These are phyloP conservation scores for Muraenolepis orangiensis DNA, from an alignment of 2,797 vertebrate species.

Conservation along the genomic window DNA sequence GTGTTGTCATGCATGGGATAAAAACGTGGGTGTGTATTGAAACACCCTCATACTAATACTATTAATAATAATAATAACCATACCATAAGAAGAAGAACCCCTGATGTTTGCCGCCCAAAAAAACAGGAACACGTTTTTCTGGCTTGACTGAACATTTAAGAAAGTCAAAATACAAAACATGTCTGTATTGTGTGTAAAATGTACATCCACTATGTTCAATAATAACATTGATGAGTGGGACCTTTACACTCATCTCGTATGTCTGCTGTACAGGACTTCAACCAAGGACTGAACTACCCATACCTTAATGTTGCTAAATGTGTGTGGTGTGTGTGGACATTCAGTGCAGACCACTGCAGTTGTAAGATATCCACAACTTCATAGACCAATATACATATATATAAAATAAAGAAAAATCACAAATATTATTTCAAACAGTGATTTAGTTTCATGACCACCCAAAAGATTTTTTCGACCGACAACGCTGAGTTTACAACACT, in stretches of 20 bases:
- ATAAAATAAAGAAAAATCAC: conserved; percentile 23
- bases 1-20: neutral
- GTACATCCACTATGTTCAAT: conserved; percentile 23
- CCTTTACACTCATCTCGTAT: neutral
- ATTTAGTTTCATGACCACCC: conserved; percentile 40
- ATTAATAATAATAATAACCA: conserved; percentile 23
- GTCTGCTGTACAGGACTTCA: neutral
- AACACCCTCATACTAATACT: neutral
- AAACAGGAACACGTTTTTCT: neutral
- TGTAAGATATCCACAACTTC: conserved; percentile 33
- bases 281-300: neutral
- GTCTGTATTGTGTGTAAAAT: conserved; percentile 16
- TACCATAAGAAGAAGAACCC: conserved; percentile 26
- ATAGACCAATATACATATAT: conserved; percentile 33
- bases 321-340: conserved; percentile 42
- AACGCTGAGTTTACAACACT: conserved; percentile 48
- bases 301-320: too few species aligned
- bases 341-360: conserved; percentile 43
- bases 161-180: conserved; percentile 22
- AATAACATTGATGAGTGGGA: neutral
- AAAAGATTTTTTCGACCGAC: conserved; percentile 41
- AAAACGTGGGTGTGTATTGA: neutral
- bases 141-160: conserved; percentile 19
- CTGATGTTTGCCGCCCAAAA: conserved; percentile 4
- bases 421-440: conserved; percentile 41